Base-by-base conservation (phyloP, 2,797 vertebrate species). In the Sebastes variabilis region DNA sequence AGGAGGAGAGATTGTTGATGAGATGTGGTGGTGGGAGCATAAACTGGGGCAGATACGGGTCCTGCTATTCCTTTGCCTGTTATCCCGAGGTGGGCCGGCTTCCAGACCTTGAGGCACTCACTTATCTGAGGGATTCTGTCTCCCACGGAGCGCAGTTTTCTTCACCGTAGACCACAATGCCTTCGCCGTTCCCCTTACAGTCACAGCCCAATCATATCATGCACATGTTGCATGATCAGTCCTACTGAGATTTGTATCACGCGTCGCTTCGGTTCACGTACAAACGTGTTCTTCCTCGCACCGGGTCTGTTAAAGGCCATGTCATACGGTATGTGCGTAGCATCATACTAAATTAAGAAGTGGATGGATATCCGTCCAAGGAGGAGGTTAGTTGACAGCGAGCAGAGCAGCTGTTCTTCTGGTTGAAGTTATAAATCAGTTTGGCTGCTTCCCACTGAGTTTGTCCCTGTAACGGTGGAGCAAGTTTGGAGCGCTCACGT, bases 61-160 rank as follows among this genome's bases (percentile, higher is more conserved):
- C 91, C 88, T 91, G 89, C 91, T 90, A 87, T 92, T 93, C 89
- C 91, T 91, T 75, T 72, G 85, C 90, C 89, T 92, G 92, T 93
- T 94, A 93, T 95, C 94, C 94, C 38, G 84, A 90, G 90, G 90
- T 94, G 93, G 94, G 94, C 91, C 64, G 30, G 74, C 86, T 91
- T 95, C 94, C 94, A 96, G 93, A 93, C 93, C 92, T 94, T 81
- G 84, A 92, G 93, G 92, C 91, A 88, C 83, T 92, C 77, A 90
- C 89, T 95, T 94, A 95, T 95, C 94, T 89, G 87, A 87, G 79
- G 91, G 93, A 93, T 94, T 90, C 88, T 86, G 93, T 93, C 91
- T 92, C 92, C 92, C 92, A 92, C 93, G 86, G 90, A 92, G 93
- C 75, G 52, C 74, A 49, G 82, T 77, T 49, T 84, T 85, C 87